phyloP scores from a whole-genome alignment of 2,797 vertebrate species.

The Eospalax fontanierii region DNA sequence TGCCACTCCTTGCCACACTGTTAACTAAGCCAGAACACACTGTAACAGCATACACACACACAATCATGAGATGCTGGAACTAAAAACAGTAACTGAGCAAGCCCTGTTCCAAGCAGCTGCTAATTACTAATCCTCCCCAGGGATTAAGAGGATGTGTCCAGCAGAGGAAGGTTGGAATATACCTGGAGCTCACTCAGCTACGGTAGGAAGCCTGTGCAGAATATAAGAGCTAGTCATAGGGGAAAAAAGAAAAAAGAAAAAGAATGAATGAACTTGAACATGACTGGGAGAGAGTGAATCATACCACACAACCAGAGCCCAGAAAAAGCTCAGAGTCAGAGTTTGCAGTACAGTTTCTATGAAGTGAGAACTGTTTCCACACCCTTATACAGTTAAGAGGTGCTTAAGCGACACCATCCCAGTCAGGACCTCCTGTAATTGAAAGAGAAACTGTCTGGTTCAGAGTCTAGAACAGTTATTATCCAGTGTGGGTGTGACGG shows the following conservation, averaged over 20 bases:
- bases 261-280: background rate
- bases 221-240: background rate
- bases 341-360: background rate
- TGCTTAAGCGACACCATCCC: background rate
- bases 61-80: background rate
- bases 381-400: background rate
- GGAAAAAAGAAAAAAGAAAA: background rate
- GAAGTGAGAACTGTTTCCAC: background rate
- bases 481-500: background rate
- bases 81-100: background rate
- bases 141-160: background rate
- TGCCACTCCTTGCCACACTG: background rate
- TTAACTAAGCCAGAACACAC: conserved; percentile 1
- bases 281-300: background rate
- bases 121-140: background rate
- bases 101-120: background rate
- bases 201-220: background rate
- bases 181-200: background rate
- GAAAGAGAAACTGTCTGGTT: background rate
- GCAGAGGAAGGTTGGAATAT: too few species aligned
- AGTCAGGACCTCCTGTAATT: background rate
- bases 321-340: background rate
- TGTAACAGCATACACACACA: background rate
- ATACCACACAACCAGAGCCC: background rate
- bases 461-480: background rate